These are phyloP conservation scores for Mimachlamys varia DNA, from an alignment of 2,888 invertebrate species.

Conservation along the genomic window DNA sequence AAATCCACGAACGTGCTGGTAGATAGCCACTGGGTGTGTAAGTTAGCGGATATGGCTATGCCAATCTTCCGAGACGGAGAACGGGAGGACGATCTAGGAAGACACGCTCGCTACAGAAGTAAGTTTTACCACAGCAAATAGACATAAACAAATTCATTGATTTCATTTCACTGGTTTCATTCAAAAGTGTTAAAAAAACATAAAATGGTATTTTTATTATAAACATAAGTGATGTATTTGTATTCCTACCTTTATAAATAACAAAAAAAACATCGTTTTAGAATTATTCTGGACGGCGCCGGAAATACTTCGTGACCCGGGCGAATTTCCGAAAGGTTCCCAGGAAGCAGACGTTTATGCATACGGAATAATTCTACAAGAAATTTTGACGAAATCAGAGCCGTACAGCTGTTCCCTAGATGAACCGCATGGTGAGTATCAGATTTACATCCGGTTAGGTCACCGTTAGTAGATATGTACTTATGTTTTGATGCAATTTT, in stretches of 20 bases:
- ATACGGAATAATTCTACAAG: slow-evolving; percentile 74
- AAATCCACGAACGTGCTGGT: slow-evolving; percentile 90
- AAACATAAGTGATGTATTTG: too few species aligned
- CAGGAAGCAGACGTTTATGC: slow-evolving; percentile 74
- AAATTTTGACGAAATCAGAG: slow-evolving; percentile 65
- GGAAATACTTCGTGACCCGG: slow-evolving; percentile 66
- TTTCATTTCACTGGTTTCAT: too few species aligned
- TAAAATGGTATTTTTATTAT: too few species aligned
- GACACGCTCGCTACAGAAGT: slow-evolving; percentile 57
- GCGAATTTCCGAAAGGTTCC: slow-evolving; percentile 51
- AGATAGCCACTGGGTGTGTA: slow-evolving; percentile 91
- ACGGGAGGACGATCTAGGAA: slow-evolving; percentile 48
- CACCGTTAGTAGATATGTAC: too few species aligned
- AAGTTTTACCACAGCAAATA: slow-evolving; percentile 41
- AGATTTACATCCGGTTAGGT: background rate
- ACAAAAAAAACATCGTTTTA: too few species aligned
- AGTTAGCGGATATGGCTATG: slow-evolving; percentile 72
- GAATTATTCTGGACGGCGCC: slow-evolving; percentile 75
- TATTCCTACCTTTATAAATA: too few species aligned
- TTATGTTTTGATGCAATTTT: too few species aligned
- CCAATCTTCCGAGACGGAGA: slow-evolving; percentile 71
- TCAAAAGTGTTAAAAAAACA: too few species aligned
- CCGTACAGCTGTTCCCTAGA: slow-evolving; percentile 64
- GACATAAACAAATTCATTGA: background rate
- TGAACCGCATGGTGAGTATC: slow-evolving; percentile 61